These are phyloP conservation scores for Epinephelus awoara DNA, from an alignment of 2,797 vertebrate genomes.

Conservation along the genomic window DNA sequence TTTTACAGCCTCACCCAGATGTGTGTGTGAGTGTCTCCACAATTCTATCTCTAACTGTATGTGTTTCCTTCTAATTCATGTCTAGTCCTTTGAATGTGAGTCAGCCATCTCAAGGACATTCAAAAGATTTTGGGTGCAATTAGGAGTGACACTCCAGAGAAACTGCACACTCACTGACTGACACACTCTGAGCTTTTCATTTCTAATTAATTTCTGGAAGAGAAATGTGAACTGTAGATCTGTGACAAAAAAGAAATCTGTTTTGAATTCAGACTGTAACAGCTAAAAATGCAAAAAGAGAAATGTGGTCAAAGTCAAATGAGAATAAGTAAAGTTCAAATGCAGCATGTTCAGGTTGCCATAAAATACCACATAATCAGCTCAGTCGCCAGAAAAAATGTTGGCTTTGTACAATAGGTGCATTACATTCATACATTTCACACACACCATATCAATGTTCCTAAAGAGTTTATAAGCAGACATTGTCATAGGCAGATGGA, in stretches of 20 bases:
- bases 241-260: not conserved
- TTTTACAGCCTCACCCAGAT: conserved; percentile 33
- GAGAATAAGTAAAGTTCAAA: not conserved
- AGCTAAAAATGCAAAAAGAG: no score
- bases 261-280: no score
- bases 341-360: not conserved
- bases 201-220: conserved; percentile 32
- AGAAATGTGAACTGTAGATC: conserved; percentile 7
- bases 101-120: conserved; percentile 44
- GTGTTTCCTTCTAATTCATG: conserved; percentile 21
- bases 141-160: not conserved
- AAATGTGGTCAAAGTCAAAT: not conserved
- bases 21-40: not conserved
- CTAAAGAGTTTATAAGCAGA: no score
- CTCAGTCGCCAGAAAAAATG: no score
- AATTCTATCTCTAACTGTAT: conserved; percentile 5
- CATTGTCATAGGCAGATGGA: no score
- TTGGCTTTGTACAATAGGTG: no score
- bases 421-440: no score
- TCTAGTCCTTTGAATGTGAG: conserved; percentile 8
- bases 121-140: conserved; percentile 26
- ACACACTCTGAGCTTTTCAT: conserved; percentile 8
- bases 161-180: conserved; percentile 5
- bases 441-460: no score
- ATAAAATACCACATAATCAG: no score